Evolutionary conservation across 1,140 invertebrate genomes (phyloP).

Genomic region (Melitaea cinxia): DNA sequence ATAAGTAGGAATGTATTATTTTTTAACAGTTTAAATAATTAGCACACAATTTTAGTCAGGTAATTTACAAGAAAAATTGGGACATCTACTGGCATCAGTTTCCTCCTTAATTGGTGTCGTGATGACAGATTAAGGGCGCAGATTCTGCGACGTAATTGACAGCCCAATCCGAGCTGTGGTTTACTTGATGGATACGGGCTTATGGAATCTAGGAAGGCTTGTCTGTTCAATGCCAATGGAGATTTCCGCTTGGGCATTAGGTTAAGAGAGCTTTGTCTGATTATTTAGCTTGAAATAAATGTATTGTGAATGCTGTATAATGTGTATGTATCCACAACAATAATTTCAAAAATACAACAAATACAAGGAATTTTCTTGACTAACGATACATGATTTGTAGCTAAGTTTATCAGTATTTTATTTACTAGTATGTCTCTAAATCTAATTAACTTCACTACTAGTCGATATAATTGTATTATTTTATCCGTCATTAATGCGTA

Average conservation of each 20-base stretch:
- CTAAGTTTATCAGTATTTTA: no score
- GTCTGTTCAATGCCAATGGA: not conserved
- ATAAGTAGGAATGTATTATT: not conserved
- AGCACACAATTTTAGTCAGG: conserved; percentile 26
- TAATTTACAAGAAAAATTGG: conserved; percentile 66
- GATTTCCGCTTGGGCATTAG: not conserved
- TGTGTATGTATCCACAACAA: no score
- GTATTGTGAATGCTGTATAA: no score
- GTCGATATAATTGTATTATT: not conserved
- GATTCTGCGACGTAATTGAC: conserved; percentile 75
- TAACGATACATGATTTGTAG: no score
- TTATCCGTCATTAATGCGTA: not conserved
- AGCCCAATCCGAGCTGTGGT: conserved; percentile 68
- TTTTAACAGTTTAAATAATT: not conserved
- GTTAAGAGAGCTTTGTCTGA: not conserved
- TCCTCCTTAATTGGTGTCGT: conserved; percentile 72
- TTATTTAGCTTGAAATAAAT: not conserved
- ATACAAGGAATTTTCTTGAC: no score
- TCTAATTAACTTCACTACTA: no score
- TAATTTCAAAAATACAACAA: no score
- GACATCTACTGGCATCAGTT: conserved; percentile 54
- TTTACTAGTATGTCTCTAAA: no score
- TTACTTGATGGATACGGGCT: conserved; percentile 56
- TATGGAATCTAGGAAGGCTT: not conserved
- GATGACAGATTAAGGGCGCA: conserved; percentile 74